These are phyloP conservation scores for Colius striatus DNA, from an alignment of 2,113 vertebrate genomes.

Conservation along the genomic window DNA sequence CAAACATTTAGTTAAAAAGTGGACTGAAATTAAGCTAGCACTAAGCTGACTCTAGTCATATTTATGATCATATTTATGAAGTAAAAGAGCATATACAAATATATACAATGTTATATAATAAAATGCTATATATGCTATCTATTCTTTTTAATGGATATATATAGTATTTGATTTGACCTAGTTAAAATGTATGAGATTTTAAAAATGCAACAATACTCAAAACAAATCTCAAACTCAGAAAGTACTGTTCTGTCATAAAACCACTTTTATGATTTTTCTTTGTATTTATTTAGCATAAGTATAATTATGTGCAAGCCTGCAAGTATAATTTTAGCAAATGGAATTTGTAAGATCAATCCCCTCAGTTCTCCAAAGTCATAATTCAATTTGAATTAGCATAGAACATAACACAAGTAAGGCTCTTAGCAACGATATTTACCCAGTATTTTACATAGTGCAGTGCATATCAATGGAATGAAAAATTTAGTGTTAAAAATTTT, in stretches of 20 bases:
- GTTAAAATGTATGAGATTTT: not conserved
- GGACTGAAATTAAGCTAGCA: not conserved
- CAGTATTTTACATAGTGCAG: not conserved
- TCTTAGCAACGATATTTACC: slow-evolving; percentile 9
- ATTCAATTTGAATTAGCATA: not conserved
- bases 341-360: not conserved
- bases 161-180: not conserved
- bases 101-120: not conserved
- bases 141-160: not conserved
- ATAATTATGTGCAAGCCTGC: not conserved
- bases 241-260: not conserved
- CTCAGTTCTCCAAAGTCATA: not conserved
- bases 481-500: not conserved
- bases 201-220: not conserved
- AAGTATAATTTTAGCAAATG: not conserved
- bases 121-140: not conserved
- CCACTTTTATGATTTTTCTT: not conserved
- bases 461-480: not conserved
- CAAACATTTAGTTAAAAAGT: not conserved
- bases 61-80: not conserved
- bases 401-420: not conserved
- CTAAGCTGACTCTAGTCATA: not conserved
- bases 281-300: not conserved
- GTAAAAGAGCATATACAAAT: not conserved
- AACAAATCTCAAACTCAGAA: not conserved